These are phyloP conservation scores for Ericerus pela DNA, from an alignment of 1,140 invertebrate genomes.

Conservation along the genomic window DNA sequence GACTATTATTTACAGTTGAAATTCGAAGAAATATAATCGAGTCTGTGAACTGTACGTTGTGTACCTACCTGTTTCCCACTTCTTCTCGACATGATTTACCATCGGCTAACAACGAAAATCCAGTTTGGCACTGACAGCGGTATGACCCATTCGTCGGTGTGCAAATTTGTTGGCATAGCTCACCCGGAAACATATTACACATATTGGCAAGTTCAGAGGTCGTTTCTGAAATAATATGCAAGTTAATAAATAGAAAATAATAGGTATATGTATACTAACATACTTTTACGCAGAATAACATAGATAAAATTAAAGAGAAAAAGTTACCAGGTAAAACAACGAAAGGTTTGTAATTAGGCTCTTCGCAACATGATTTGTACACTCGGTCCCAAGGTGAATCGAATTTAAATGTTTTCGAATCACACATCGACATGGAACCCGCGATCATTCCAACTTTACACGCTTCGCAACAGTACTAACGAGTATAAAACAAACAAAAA, in stretches of 20 bases:
- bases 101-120: slow-evolving; percentile 49
- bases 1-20: too few species aligned
- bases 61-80: slow-evolving; percentile 12
- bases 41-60: slow-evolving; percentile 18
- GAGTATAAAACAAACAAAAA: background rate
- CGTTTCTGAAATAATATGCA: too few species aligned
- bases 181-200: slow-evolving; percentile 44
- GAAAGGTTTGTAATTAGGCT: slow-evolving; percentile 6
- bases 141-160: slow-evolving; percentile 49
- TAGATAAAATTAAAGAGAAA: background rate
- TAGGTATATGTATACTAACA: slow-evolving; percentile 3
- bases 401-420: slow-evolving; percentile 28
- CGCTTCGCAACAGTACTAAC: slow-evolving; percentile 30
- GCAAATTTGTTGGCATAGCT: slow-evolving; percentile 58
- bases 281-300: background rate
- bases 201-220: slow-evolving; percentile 26
- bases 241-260: slow-evolving; percentile 16
- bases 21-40: slow-evolving; percentile 24
- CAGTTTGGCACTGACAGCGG: slow-evolving; percentile 53
- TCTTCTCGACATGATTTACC: slow-evolving; percentile 40
- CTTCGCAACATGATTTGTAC: slow-evolving; percentile 30
- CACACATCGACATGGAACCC: slow-evolving; percentile 30
- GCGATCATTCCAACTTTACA: slow-evolving; percentile 33
- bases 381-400: slow-evolving; percentile 32
- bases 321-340: background rate